These are phyloP conservation scores for Cryptocheilus praepositus DNA, from an alignment of 2,888 invertebrate genomes.

Conservation along the genomic window DNA sequence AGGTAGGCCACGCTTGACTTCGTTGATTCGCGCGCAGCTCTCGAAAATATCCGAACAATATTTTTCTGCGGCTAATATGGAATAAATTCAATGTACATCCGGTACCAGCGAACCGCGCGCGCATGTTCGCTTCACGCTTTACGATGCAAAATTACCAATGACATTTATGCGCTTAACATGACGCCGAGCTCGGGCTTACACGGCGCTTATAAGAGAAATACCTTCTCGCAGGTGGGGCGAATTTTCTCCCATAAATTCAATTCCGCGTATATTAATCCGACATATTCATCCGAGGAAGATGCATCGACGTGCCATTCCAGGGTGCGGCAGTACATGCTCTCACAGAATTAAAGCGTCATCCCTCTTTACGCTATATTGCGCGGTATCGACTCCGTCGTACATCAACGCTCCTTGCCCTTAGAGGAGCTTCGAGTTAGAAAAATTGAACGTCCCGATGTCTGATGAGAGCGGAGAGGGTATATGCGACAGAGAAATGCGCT, in stretches of 20 bases:
- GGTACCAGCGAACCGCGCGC: no score
- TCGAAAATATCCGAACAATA: no score
- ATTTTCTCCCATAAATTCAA: slow-evolving; percentile 34
- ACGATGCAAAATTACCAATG: slow-evolving; percentile 1
- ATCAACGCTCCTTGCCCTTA: slow-evolving; percentile 21
- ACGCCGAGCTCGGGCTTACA: neutral
- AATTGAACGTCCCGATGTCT: slow-evolving; percentile 18
- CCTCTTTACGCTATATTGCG: slow-evolving; percentile 24
- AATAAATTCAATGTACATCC: neutral
- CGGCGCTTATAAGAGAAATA: slow-evolving; percentile 12
- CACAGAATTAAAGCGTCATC: slow-evolving; percentile 37
- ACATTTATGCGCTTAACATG: slow-evolving; percentile 1
- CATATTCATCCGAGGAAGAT: slow-evolving; percentile 38
- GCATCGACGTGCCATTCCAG: slow-evolving; percentile 38
- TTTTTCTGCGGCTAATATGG: no score
- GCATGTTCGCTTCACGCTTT: neutral
- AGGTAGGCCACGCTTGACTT: no score
- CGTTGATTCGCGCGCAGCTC: no score
- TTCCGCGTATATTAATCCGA: slow-evolving; percentile 39
- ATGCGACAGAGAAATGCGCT: no score
- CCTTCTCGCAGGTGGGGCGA: neutral
- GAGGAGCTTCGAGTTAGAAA: slow-evolving; percentile 27
- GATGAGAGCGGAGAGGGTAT: no score
- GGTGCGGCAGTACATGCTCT: slow-evolving; percentile 28
- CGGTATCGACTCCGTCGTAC: slow-evolving; percentile 32